Evolutionary conservation across 1,140 invertebrate species (phyloP).

Genomic region (Zophobas atratus): DNA sequence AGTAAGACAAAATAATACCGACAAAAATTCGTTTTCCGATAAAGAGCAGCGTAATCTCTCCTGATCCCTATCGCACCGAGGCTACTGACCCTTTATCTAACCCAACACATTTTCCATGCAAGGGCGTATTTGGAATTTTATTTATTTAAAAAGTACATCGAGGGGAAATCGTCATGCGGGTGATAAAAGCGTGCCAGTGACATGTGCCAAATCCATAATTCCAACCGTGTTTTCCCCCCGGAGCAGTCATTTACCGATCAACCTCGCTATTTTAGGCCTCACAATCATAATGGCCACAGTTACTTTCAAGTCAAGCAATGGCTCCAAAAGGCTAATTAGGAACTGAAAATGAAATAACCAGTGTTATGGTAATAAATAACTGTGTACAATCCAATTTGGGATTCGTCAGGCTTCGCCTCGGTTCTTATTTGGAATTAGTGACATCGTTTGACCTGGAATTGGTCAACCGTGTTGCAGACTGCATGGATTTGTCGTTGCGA

Average conservation of each 20-base stretch:
- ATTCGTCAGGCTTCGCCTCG: constrained; percentile 25
- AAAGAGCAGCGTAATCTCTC: too few relatives aligned
- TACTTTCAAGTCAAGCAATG: neutral
- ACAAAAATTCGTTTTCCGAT: too few relatives aligned
- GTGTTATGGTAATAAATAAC: constrained; percentile 24
- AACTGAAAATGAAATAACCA: constrained; percentile 13
- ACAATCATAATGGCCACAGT: neutral
- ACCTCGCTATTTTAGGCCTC: neutral
- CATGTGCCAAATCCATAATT: constrained; percentile 33
- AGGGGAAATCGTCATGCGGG: constrained; percentile 25
- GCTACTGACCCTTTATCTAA: neutral
- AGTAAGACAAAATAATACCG: too few relatives aligned
- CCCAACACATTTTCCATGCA: neutral
- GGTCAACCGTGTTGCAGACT: constrained; percentile 11
- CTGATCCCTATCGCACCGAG: neutral
- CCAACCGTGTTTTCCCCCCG: constrained; percentile 5
- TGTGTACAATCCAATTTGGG: constrained; percentile 32
- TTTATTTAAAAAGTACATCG: constrained; percentile 21
- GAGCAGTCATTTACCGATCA: neutral
- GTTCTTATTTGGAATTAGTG: constrained; percentile 42
- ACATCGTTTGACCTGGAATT: constrained; percentile 42
- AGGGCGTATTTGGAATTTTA: constrained; percentile 13
- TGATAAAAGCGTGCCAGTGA: constrained; percentile 21
- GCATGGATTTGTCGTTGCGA: constrained; percentile 17
- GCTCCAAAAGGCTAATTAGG: neutral